Percentiles rank a stretch among this genome's conserved stretches.
Evolutionary conservation across 2,888 invertebrate species (phyloP).

Genomic region (Microdon myrmicae): DNA sequence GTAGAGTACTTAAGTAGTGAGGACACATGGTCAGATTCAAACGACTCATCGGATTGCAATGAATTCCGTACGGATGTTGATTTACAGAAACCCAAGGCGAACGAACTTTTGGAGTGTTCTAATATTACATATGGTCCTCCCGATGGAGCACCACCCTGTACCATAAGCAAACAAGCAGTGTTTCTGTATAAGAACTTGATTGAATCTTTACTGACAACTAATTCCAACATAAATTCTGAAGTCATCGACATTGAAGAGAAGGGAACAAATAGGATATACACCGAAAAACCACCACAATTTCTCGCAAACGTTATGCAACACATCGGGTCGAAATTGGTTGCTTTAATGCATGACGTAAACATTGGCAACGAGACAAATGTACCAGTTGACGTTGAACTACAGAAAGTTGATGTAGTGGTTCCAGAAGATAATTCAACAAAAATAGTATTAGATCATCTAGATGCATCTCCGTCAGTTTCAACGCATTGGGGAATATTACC

Average conservation of each 20-base stretch:
- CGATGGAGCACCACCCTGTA: constrained; percentile 67
- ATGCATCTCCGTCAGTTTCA: not conserved
- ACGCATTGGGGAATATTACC: constrained; percentile 71
- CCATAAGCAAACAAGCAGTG: constrained; percentile 78
- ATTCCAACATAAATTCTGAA: not conserved
- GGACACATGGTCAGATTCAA: constrained; percentile 93
- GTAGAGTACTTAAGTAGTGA: constrained; percentile 92
- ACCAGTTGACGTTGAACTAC: too few relatives aligned
- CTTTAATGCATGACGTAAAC: constrained; percentile 91
- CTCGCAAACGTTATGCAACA: constrained; percentile 93
- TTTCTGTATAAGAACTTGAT: constrained; percentile 89
- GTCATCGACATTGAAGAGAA: not conserved
- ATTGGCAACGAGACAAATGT: constrained; percentile 73
- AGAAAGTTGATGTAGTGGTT: not conserved
- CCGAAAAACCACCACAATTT: constrained; percentile 81
- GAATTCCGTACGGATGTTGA: constrained; percentile 85
- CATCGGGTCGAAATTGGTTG: constrained; percentile 86
- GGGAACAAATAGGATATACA: constrained; percentile 43
- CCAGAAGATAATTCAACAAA: not conserved
- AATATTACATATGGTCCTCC: constrained; percentile 71
- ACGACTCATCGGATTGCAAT: constrained; percentile 91
- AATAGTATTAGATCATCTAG: not conserved
- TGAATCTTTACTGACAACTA: constrained; percentile 76
- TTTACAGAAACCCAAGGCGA: constrained; percentile 70
- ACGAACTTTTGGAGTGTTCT: constrained; percentile 80